Percentiles rank a stretch among this genome's conserved stretches.
These are phyloP conservation scores for Dynastes maya DNA, from an alignment of 2,888 invertebrate species.

Conservation along the genomic window DNA sequence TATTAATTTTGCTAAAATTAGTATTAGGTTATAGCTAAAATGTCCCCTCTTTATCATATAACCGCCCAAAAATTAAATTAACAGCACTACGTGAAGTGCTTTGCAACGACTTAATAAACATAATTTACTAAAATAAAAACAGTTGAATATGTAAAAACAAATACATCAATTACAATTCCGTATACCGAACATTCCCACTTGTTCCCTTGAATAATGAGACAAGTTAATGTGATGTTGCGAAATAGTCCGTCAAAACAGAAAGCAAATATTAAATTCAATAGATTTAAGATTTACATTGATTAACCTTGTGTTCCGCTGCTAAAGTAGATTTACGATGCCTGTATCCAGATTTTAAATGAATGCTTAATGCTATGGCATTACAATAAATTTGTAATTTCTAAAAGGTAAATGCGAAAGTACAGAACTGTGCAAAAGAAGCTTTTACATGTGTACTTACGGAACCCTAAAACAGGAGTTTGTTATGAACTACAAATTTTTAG, in stretches of 20 bases:
- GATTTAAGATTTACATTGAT: constrained; percentile 39
- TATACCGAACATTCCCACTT: constrained; percentile 14
- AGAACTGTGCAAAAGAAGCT: background rate
- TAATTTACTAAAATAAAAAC: no score
- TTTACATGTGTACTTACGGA: no score
- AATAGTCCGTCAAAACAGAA: constrained; percentile 21
- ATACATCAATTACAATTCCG: background rate
- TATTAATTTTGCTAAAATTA: no score
- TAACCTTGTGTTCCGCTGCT: constrained; percentile 30
- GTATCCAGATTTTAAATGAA: constrained; percentile 19
- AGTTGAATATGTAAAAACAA: background rate
- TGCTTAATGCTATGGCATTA: constrained; percentile 2
- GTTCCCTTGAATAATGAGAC: constrained; percentile 10
- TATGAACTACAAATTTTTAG: no score
- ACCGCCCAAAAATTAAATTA: no score
- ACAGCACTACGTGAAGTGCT: no score
- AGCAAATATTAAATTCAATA: constrained; percentile 20
- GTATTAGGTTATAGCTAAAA: no score
- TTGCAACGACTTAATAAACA: no score
- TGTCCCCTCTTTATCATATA: no score
- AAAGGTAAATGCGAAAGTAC: constrained; percentile 13
- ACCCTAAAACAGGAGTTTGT: no score
- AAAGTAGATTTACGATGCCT: constrained; percentile 25
- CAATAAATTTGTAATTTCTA: constrained; percentile 25
- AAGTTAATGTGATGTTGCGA: constrained; percentile 16